Percentiles rank a stretch among this genome's conserved stretches.
These are phyloP conservation scores for Patella pellucida DNA, from an alignment of 2,888 invertebrate species.

Conservation along the genomic window DNA sequence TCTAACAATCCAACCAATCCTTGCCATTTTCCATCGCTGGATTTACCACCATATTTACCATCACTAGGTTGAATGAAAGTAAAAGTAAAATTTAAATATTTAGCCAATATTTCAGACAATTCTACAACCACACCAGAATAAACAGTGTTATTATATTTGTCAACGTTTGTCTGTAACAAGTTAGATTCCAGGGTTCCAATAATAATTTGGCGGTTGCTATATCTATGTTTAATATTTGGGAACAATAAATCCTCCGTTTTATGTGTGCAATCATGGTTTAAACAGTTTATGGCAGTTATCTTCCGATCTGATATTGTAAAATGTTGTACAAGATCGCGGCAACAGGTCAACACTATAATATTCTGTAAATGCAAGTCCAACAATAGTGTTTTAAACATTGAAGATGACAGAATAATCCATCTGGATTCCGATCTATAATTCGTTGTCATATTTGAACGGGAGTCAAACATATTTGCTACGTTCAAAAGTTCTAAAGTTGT, in stretches of 20 bases:
- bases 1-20: background rate
- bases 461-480: background rate
- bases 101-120: background rate
- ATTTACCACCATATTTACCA: background rate
- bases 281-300: no score
- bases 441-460: background rate
- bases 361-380: no score
- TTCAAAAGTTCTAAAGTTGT: background rate
- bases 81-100: background rate
- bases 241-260: background rate
- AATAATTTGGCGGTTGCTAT: background rate
- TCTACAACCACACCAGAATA: background rate
- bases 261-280: no score
- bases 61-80: background rate
- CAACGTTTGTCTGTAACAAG: background rate
- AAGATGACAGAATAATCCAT: background rate
- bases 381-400: no score
- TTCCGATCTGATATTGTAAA: no score
- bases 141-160: background rate
- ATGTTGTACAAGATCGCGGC: no score
- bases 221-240: background rate
- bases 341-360: no score
- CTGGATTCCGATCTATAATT: background rate
- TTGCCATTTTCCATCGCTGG: background rate
- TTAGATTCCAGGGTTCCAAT: background rate